These are phyloP conservation scores for Parelbella ahira DNA, from an alignment of 2,888 invertebrate genomes.

Conservation along the genomic window DNA sequence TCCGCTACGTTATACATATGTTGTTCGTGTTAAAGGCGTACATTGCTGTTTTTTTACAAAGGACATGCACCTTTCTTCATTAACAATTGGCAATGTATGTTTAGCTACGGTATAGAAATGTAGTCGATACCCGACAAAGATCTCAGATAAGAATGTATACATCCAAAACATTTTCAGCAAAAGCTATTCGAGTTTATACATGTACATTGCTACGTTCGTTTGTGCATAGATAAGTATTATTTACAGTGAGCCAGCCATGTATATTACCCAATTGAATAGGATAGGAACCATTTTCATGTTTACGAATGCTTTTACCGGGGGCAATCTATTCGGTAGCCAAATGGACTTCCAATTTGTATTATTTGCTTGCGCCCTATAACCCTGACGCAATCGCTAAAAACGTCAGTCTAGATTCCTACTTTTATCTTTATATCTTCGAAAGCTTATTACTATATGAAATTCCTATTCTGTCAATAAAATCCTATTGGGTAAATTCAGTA, in stretches of 20 bases:
- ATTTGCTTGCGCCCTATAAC: background rate
- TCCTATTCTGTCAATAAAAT: too few relatives aligned
- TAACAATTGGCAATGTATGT: background rate
- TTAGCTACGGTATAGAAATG: too few relatives aligned
- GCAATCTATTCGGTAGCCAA: constrained; percentile 4
- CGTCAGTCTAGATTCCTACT: too few relatives aligned
- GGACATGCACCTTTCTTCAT: background rate
- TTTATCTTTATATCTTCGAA: too few relatives aligned
- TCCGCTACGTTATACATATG: background rate
- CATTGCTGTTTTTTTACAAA: background rate
- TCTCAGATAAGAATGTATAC: constrained; percentile 1
- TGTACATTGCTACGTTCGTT: background rate
- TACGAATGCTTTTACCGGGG: constrained; percentile 9
- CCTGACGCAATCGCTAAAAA: background rate
- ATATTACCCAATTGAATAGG: constrained; percentile 4
- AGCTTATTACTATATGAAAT: too few relatives aligned
- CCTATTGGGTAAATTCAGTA: too few relatives aligned
- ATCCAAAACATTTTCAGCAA: background rate
- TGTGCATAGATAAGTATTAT: background rate
- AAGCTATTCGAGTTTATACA: background rate
- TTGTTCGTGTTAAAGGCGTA: background rate
- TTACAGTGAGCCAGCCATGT: constrained; percentile 7
- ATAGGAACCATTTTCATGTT: constrained; percentile 4
- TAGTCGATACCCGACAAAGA: background rate
- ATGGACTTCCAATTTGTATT: constrained; percentile 10